Conservation (phyloP, 1,140 invertebrate species). For the Heliothis subflexa region DNA sequence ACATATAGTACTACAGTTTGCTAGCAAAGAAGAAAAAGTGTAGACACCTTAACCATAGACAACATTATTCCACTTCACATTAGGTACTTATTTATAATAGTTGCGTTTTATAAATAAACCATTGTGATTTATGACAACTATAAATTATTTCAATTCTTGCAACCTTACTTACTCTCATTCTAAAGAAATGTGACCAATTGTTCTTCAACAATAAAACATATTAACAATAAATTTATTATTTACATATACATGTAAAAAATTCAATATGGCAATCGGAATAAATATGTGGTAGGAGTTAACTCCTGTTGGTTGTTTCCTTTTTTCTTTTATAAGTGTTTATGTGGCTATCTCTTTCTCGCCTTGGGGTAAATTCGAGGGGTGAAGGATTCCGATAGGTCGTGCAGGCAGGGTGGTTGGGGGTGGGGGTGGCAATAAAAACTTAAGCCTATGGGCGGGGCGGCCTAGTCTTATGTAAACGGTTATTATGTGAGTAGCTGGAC, state of each 20-base stretch:
- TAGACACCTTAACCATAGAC: constrained; percentile 27
- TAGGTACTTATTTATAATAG: constrained; percentile 9
- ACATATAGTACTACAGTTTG: background rate
- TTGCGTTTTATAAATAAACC: constrained; percentile 2
- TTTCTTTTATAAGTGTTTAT: constrained; percentile 64
- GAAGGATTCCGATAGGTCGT: constrained; percentile 65
- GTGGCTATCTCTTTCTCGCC: constrained; percentile 64
- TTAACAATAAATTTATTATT: constrained; percentile 21
- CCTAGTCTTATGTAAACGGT: constrained; percentile 39
- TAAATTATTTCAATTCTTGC: constrained; percentile 26
- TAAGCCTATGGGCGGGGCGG: constrained; percentile 67
- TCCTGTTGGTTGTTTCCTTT: constrained; percentile 28
- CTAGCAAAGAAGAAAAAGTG: background rate
- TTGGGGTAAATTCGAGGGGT: constrained; percentile 56
- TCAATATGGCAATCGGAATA: constrained; percentile 1
- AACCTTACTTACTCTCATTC: constrained; percentile 10
- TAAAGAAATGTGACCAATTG: constrained; percentile 32
- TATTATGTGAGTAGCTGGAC: constrained; percentile 33
- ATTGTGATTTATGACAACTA: constrained; percentile 5
- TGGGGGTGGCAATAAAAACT: constrained; percentile 67
- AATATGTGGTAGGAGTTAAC: constrained; percentile 7
- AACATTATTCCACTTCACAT: constrained; percentile 21
- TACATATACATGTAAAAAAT: constrained; percentile 21
- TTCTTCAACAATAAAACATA: constrained; percentile 15
- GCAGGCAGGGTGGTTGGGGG: constrained; percentile 53